Evolutionary conservation across 2,888 invertebrate species (phyloP).

Genomic region (Hedychridium roseum): DNA sequence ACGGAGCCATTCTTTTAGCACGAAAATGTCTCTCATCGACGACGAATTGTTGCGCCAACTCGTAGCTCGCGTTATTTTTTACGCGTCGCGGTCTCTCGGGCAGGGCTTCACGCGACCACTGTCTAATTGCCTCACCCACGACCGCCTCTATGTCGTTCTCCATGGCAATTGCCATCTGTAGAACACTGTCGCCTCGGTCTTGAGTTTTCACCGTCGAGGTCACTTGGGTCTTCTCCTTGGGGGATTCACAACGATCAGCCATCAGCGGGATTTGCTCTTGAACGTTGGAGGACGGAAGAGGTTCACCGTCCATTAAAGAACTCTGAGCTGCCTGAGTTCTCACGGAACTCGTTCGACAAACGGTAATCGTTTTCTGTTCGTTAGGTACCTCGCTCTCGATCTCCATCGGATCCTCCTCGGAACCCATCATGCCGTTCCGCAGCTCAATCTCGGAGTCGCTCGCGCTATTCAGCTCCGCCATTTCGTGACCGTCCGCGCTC

Average conservation of each 20-base stretch:
- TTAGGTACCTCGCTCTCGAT: slow-evolving; percentile 10
- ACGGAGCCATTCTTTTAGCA: slow-evolving; percentile 16
- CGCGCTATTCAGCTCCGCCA: slow-evolving; percentile 21
- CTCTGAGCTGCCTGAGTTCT: slow-evolving; percentile 48
- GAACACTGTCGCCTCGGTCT: slow-evolving; percentile 49
- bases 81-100: slow-evolving; percentile 35
- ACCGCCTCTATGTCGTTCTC: slow-evolving; percentile 53
- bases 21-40: slow-evolving; percentile 43
- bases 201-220: slow-evolving; percentile 56
- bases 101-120: slow-evolving; percentile 46
- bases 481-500: slow-evolving; percentile 30
- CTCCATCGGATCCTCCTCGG: slow-evolving; percentile 11
- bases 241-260: too few species aligned
- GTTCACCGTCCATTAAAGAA: slow-evolving; percentile 12
- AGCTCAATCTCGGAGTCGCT: slow-evolving; percentile 13
- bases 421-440: slow-evolving; percentile 15
- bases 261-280: too few species aligned
- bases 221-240: slow-evolving; percentile 37
- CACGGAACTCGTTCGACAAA: slow-evolving; percentile 38
- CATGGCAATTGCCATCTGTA: slow-evolving; percentile 54
- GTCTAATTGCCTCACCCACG: slow-evolving; percentile 53
- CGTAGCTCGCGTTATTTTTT: slow-evolving; percentile 60
- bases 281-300: too few species aligned
- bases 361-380: slow-evolving; percentile 7
- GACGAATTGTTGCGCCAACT: slow-evolving; percentile 55